Conservation (phyloP, 35 echinoderm and acorn worm species). For the Heliocidaris tuberculata region DNA sequence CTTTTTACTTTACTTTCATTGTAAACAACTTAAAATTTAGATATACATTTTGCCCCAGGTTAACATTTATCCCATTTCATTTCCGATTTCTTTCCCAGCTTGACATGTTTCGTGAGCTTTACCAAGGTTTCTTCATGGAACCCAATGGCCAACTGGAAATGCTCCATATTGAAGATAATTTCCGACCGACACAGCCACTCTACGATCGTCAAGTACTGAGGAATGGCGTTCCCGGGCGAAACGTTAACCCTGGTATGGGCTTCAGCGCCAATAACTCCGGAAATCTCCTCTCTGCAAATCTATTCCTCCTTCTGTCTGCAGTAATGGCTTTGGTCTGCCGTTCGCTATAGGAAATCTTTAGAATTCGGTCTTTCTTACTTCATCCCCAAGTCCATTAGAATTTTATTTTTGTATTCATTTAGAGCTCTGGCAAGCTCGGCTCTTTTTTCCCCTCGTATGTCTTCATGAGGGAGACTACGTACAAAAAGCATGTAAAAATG, state of each 20-base stretch:
- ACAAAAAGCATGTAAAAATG: neutral
- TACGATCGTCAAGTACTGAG: neutral
- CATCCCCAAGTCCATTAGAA: neutral
- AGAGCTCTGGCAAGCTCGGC: neutral
- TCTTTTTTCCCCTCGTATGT: neutral
- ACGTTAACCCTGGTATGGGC: neutral
- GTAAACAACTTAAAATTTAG: too few relatives aligned
- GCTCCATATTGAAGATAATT: conserved; percentile 16
- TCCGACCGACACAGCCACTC: conserved; percentile 15
- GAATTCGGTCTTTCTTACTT: neutral
- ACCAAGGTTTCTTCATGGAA: neutral
- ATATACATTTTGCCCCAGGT: too few relatives aligned
- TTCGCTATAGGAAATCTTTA: neutral
- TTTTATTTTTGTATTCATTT: neutral
- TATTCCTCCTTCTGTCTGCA: neutral
- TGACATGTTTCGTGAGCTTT: conserved; percentile 44
- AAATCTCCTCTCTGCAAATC: neutral
- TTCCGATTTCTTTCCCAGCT: neutral
- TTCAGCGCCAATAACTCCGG: neutral
- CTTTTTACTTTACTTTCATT: too few relatives aligned
- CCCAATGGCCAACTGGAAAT: conserved; percentile 32
- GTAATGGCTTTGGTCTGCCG: neutral
- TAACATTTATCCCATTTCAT: neutral
- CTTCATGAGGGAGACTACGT: neutral
- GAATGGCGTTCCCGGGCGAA: neutral